Evolutionary conservation across 30 jellyfish, hydroid and myxozoan genomes (phyloP), one percentile per base, ranked within the genome.

Genomic region (Aurelia coerulea): DNA sequence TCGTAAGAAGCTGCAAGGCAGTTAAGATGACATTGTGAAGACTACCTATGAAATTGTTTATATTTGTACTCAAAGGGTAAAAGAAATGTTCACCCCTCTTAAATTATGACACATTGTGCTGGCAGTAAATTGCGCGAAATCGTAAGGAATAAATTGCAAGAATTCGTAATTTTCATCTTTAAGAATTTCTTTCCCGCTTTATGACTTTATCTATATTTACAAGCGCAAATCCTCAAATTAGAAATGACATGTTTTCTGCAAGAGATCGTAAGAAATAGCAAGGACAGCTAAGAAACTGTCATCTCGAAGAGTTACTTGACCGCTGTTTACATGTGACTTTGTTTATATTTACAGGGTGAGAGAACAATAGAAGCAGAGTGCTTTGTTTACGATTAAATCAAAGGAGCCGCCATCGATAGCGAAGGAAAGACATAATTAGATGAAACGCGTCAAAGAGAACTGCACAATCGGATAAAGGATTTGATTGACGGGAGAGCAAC

Each of bases 401-500:
- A 71, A 83, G 50, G 70, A 60, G 86, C 85, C 92, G 86, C 62
- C 73, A n/a, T 13, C 73, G 53, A 79, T 37, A 46, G 89, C 78
- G 52, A 69, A 50, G 83, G 86, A 85, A 71, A 64, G 74, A 37
- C 66, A 39, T 84, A 84, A 84, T 84, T 84, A 84, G 93, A 84
- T 74, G 69, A 67, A 78, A 78, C 76, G 74, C 80, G 92, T 65
- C 82, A 83, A 83, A 78, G 73, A 82, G 76, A 42, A 51, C 67
- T 60, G 18, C 73, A 76, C 88, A 80, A 80, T 80, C 84, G 84
- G 84, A 81, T 67, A 41, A 52, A 49, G 35, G 56, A 7, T 84
- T 84, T 84, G 93, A 84, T 84, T 84, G 93, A 84, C 93, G 65
- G 85, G 67, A 67, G 80, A 74, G 83, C 33, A 68, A 74, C 93